Base-by-base conservation (phyloP, 2,797 vertebrate species). In the Paramormyrops hopkinsi region DNA sequence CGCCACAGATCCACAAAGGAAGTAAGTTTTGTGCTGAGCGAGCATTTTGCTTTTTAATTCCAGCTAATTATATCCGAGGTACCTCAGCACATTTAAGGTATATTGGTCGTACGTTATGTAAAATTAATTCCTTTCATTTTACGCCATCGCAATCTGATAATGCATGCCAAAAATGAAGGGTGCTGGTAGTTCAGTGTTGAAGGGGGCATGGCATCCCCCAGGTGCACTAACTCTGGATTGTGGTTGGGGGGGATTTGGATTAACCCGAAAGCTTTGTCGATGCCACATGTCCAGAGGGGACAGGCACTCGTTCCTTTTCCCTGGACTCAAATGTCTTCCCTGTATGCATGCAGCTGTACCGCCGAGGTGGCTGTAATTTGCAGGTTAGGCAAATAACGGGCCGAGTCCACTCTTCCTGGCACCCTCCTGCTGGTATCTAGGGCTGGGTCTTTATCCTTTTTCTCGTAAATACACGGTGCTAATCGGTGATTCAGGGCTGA, bases 1-100 rank as follows among this genome's bases (percentile, higher is more conserved):
- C 95, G 4, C 90, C 95, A 0, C 92, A 94, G 69, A 90, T 94
- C 37, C 94, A 93, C 33, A 91, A 92, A 91, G 25, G 91, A 89
- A 90, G 94, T 93, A 89, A 93, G 93, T 90, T n/a, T 25, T 29
- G 76, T 29, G n/a, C 25, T 46, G 51, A 46, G 2, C 19, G 37
- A 48, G 59, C 29, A 46, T 41, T 6, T 37, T 73, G 69, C 69
- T 9, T 82, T 82, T n/a, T 44, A n/a, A 46, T 82, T 46, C 8
- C 41, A 46, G 11, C 2, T 73, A 73, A 41, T 73, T 17, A 37
- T 41, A 73, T 73, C 69, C 69, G 12, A 44, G 29, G 37, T 46
- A 46, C 41, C 41, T 8, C 19, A 11, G 19, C 41, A 82, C 6
- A 9, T 82, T n/a, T 46, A 46, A 46, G 69, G 3, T 82, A 0